A percentile compares a stretch with the other conserved stretches of the same genome.
Conservation (phyloP, 2,888 invertebrate species). For the Cephus pygmeus region DNA sequence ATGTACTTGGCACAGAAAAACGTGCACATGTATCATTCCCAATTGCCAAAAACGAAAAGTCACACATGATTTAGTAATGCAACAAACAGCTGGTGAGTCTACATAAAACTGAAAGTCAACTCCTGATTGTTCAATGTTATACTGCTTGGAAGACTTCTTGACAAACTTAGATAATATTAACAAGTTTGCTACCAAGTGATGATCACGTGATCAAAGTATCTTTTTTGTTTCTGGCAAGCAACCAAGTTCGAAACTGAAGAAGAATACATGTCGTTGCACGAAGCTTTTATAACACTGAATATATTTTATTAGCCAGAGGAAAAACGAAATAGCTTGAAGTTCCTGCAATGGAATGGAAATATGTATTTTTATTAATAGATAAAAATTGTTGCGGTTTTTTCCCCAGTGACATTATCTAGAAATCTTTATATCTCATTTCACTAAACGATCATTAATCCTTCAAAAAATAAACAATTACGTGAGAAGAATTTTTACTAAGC, state of each 20-base stretch:
- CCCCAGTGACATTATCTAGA: background rate
- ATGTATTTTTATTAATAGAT: background rate
- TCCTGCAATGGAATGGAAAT: background rate
- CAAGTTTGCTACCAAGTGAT: background rate
- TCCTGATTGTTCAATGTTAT: background rate
- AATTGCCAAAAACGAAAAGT: background rate
- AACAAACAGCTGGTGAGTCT: background rate
- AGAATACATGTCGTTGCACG: background rate
- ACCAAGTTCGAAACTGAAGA: background rate
- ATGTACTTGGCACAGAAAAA: background rate
- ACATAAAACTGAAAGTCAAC: background rate
- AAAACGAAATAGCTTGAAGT: background rate
- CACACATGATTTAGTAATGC: background rate
- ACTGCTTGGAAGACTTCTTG: background rate
- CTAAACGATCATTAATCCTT: background rate
- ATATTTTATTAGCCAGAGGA: background rate
- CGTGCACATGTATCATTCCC: background rate
- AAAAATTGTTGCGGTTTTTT: background rate
- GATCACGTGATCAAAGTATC: background rate
- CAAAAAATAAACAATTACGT: too few relatives aligned
- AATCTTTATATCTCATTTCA: background rate
- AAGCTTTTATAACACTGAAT: background rate
- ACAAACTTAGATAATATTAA: background rate
- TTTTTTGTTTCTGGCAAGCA: background rate
- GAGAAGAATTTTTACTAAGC: background rate